phyloP scores from a whole-genome alignment of 2,113 vertebrate species.

The Morone chrysops region DNA sequence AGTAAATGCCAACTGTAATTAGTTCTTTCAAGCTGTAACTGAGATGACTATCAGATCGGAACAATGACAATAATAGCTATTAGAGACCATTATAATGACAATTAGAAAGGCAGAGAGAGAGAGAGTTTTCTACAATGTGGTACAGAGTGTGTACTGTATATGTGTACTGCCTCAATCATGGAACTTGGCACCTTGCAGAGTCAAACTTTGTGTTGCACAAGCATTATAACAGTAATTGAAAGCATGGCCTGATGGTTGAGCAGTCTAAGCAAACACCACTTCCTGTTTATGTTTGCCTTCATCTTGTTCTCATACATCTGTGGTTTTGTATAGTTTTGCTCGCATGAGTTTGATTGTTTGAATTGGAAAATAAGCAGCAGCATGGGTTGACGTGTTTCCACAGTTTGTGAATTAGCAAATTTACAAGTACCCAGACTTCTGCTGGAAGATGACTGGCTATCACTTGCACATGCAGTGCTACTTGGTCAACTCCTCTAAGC shows the following conservation, averaged over 20 bases:
- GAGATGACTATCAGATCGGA: constrained; percentile 45
- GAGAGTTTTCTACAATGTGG: background rate
- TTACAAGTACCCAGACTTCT: background rate
- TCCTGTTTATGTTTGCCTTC: background rate
- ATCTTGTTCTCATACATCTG: background rate
- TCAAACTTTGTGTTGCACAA: background rate
- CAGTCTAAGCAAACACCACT: background rate
- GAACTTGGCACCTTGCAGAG: background rate
- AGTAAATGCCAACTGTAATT: constrained; percentile 50
- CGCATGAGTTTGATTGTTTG: background rate
- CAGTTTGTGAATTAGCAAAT: background rate
- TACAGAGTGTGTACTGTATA: constrained; percentile 1
- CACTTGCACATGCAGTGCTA: background rate
- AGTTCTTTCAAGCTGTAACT: constrained; percentile 38
- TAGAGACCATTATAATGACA: constrained; percentile 41
- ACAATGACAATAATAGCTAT: constrained; percentile 33
- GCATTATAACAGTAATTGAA: background rate
- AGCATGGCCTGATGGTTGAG: background rate
- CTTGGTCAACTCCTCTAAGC: background rate
- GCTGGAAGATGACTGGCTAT: background rate
- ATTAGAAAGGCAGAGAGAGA: constrained; percentile 18
- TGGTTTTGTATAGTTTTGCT: background rate
- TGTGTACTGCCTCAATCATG: background rate
- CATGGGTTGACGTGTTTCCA: background rate
- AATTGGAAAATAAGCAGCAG: background rate